phyloP scores from a whole-genome alignment of 2,113 vertebrate species.

The Cephalopholis sonnerati region DNA sequence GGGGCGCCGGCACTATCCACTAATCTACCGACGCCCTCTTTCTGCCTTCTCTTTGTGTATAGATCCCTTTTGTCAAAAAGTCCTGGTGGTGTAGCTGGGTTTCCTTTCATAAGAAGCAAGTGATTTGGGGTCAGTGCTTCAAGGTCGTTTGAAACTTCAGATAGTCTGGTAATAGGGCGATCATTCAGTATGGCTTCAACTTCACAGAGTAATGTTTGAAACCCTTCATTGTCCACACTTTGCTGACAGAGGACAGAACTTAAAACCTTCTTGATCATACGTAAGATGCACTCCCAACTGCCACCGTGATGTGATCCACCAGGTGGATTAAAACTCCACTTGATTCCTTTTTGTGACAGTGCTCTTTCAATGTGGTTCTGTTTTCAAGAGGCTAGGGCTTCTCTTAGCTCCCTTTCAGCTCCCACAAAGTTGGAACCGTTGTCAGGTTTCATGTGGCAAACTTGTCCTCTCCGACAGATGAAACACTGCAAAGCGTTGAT shows the following conservation, averaged over 20 bases:
- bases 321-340: not conserved
- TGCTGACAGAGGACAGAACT: not conserved
- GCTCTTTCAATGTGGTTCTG: not conserved
- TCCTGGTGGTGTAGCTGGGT: not conserved
- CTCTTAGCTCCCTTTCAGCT: too few relatives aligned
- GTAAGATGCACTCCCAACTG: not conserved
- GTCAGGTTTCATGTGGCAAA: too few relatives aligned
- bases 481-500: not conserved
- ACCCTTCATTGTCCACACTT: too few relatives aligned
- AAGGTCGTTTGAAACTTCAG: not conserved
- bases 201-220: too few relatives aligned
- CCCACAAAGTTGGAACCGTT: too few relatives aligned
- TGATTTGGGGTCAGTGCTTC: not conserved
- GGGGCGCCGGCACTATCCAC: too few relatives aligned
- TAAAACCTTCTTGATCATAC: not conserved
- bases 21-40: too few relatives aligned
- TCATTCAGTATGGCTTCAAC: not conserved
- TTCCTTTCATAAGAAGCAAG: conserved; percentile 13
- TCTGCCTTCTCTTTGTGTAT: not conserved
- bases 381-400: not conserved
- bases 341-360: not conserved
- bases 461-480: not conserved
- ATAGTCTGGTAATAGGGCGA: not conserved
- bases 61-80: not conserved
- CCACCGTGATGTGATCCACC: not conserved